Evolutionary conservation across 2,113 vertebrate genomes (phyloP), one percentile per base, ranked within the genome.

Genomic region (Vireo altiloquus): DNA sequence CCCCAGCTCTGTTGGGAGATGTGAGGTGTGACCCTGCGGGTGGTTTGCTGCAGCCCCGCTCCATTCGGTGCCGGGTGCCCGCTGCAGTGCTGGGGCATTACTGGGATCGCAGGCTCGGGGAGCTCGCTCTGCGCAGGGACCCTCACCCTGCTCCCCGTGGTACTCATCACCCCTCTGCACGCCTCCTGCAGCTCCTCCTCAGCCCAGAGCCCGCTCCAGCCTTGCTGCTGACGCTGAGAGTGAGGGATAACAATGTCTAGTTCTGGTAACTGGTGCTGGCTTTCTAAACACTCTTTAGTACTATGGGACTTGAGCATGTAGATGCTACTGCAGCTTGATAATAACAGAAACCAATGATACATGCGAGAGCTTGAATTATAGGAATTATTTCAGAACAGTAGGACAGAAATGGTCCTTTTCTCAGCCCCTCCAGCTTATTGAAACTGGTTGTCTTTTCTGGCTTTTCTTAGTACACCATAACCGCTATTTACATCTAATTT

Each of bases 401-500:
- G 53, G 60, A 90, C 33, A 91, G 82, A 96, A 97, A 94, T 64
- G 23, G 11, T 42, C 30, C 37, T 71, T 82, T 82, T 82, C 85
- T 80, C 61, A 92, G 69, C 25, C 65, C 35, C 70, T 76, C 33
- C 66, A 89, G 79, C 23, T 87, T 80, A 89, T 80, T 84, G 92
- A 93, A 95, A 78, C 68, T 84, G 52, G 59, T 94, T 92, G 65
- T 90, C 76, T 95, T 79, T 74, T 69, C 40, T 92, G 82, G 56
- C 94, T 95, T 92, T 71, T 47, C 89, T 87, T 91, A 92, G 57
- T 80, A 90, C 82, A 90, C 94, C 87, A 80, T 71, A 91, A 76
- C 95, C 82, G 50, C 95, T 96, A 96, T 93, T 97, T 97, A 94
- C 87, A 28, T 89, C 68, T 96, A 70, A 96, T 98, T 97, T 97